Percentiles rank a stretch among this genome's conserved stretches.
Conservation (phyloP, 2,113 vertebrate species). For the Acrocephalus arundinaceus region DNA sequence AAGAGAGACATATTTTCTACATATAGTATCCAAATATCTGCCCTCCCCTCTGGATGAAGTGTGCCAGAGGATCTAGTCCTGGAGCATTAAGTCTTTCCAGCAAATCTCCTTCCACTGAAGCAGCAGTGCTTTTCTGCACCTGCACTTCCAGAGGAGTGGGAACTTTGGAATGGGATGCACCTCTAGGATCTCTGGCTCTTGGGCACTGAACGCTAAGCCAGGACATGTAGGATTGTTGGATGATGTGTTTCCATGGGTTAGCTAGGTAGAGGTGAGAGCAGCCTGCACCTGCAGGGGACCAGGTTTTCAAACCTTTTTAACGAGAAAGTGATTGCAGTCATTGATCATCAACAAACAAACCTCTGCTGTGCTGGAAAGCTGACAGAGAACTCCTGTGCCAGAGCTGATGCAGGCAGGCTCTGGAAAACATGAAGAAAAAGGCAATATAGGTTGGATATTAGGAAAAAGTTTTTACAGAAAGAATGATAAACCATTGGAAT, state of each 20-base stretch:
- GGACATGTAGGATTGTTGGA: accelerated
- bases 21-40: accelerated
- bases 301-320: not conserved
- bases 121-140: not conserved
- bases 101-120: not conserved
- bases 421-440: not conserved
- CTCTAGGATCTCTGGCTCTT: not conserved
- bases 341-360: not conserved
- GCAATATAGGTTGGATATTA: too few relatives aligned
- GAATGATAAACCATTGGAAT: too few relatives aligned
- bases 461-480: too few relatives aligned
- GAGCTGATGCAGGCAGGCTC: not conserved
- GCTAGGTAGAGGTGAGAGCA: not conserved
- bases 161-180: not conserved
- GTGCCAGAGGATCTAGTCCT: not conserved
- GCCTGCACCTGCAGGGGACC: not conserved
- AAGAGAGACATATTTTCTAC: not conserved
- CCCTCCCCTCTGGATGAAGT: not conserved
- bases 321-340: not conserved
- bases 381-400: not conserved
- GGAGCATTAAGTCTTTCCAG: not conserved
- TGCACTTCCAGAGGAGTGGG: not conserved
- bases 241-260: not conserved
- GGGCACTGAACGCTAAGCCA: not conserved
- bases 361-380: not conserved